Evolutionary conservation across 1,140 invertebrate species (phyloP).

Genomic region (Diachasma alloeum): DNA sequence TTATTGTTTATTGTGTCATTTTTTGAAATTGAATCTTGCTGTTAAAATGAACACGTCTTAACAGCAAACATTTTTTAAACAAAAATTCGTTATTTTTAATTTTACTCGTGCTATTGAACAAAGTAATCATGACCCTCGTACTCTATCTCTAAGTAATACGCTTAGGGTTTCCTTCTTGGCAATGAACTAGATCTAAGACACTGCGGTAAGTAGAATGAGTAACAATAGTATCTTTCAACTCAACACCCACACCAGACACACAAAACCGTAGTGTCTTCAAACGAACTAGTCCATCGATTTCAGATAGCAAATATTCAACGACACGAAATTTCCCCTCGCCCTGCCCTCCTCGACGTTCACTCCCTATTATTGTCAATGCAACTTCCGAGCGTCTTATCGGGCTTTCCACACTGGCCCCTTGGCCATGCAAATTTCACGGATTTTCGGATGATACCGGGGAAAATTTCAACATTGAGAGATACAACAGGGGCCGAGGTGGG

Average conservation of each 20-base stretch:
- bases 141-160: conserved; percentile 52
- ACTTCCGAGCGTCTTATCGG: too few relatives aligned
- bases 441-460: not conserved
- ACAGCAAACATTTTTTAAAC: too few relatives aligned
- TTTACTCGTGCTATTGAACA: not conserved
- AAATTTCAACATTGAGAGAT: not conserved
- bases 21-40: too few relatives aligned
- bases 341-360: too few relatives aligned
- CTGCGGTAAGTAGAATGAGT: conserved; percentile 40
- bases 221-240: conserved; percentile 35
- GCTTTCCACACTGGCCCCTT: too few relatives aligned
- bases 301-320: not conserved
- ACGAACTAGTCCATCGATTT: conserved; percentile 3
- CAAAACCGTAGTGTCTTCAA: conserved; percentile 21
- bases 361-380: too few relatives aligned
- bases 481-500: not conserved
- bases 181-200: conserved; percentile 64
- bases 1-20: too few relatives aligned
- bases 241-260: conserved; percentile 35
- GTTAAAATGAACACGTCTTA: too few relatives aligned
- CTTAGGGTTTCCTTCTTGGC: conserved; percentile 65
- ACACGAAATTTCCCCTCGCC: not conserved
- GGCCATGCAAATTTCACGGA: not conserved
- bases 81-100: not conserved
- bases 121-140: conserved; percentile 40